These are phyloP conservation scores for Anseranas semipalmata DNA, from an alignment of 2,113 vertebrate species.

Conservation along the genomic window DNA sequence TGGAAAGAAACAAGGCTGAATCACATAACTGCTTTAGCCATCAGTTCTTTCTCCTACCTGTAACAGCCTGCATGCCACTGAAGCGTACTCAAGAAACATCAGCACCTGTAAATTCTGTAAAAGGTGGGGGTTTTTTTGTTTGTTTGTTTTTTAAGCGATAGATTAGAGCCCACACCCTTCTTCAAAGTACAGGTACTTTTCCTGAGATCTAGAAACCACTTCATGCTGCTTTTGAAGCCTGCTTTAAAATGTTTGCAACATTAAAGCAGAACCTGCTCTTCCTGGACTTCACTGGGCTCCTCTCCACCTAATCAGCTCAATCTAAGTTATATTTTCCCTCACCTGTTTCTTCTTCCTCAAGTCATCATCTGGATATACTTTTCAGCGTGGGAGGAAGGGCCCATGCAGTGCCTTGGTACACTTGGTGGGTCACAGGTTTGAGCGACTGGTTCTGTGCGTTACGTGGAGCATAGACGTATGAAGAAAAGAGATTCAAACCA, in stretches of 20 bases:
- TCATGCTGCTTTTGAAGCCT: neutral
- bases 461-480: neutral
- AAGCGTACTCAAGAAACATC: neutral
- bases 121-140: neutral
- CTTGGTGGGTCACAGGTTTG: neutral
- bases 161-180: neutral
- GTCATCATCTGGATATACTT: neutral
- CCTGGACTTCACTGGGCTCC: neutral
- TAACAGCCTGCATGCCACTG: neutral
- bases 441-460: neutral
- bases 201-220: neutral
- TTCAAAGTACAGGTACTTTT: neutral
- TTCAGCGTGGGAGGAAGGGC: neutral
- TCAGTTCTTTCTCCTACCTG: neutral
- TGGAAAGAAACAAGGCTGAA: neutral
- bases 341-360: neutral
- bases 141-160: neutral
- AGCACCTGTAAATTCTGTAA: neutral
- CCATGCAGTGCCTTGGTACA: fast-evolving
- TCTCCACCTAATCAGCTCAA: neutral
- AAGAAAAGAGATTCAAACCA: neutral
- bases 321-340: neutral
- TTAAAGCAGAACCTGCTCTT: neutral
- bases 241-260: neutral
- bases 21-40: neutral